Percentiles rank a stretch among this genome's conserved stretches.
Evolutionary conservation across 2,113 vertebrate species (phyloP).

Genomic region (Anhinga rufa): DNA sequence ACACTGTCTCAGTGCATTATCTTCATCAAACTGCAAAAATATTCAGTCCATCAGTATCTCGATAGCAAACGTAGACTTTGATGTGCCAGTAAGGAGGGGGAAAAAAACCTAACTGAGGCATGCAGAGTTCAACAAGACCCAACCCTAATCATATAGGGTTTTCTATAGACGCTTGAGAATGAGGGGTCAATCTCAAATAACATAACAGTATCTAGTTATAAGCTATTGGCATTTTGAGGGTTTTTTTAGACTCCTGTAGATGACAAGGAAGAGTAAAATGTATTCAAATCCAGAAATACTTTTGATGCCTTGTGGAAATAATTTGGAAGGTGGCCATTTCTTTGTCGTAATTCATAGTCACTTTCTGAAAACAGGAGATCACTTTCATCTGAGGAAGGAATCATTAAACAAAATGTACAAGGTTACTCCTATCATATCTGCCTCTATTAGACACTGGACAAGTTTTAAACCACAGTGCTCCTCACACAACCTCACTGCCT

Average conservation of each 20-base stretch:
- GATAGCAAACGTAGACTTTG: not conserved
- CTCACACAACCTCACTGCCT: not conserved
- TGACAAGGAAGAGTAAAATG: not conserved
- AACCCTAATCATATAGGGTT: not conserved
- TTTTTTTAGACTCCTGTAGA: not conserved
- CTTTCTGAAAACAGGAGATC: not conserved
- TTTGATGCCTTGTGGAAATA: not conserved
- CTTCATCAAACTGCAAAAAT: slow-evolving; percentile 9
- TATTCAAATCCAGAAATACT: not conserved
- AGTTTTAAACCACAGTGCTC: not conserved
- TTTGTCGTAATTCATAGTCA: not conserved
- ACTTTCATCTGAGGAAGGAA: not conserved
- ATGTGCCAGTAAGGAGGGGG: not conserved
- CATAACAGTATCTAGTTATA: not conserved
- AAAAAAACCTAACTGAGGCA: not conserved
- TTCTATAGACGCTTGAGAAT: not conserved
- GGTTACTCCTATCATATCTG: not conserved
- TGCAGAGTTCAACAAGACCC: not conserved
- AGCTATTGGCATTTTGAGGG: not conserved
- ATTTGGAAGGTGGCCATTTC: not conserved
- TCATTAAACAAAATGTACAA: not conserved
- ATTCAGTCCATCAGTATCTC: not conserved
- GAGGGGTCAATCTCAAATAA: not conserved
- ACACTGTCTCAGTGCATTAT: slow-evolving; percentile 6
- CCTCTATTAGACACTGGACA: not conserved